Base-by-base conservation (phyloP, 2,888 invertebrate species). In the Drosophila peninsularis region DNA sequence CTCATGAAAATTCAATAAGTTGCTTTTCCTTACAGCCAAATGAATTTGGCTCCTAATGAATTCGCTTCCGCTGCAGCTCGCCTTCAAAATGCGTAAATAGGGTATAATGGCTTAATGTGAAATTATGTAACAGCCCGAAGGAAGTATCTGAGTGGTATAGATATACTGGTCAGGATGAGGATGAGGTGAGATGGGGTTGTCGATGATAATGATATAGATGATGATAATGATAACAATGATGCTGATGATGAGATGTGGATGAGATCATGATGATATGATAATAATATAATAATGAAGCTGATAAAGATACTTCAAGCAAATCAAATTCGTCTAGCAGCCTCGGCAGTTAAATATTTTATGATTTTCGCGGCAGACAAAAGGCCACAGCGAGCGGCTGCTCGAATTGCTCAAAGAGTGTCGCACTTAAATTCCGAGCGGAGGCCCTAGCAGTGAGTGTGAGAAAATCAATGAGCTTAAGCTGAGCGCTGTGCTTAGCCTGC, bases 1-100 rank as follows among this genome's bases (percentile, higher is more conserved):
- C 71, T 81, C 81, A 81, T 86, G 68, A 79, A 85, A 85, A 88
- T 83, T 81, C 87, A 83, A 84, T 86, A 83, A 62, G 83, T 74
- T 74, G 75, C 47, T 36, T 55, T 55, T 61, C 44, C 32, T 27
- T 11, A 49, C 47, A 58, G 52, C 49, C 56, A 77, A 82, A 74
- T 77, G 50, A 74, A 77, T 82, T 72, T 64, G 68, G 64, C 61
- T 73, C 58, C 65, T 54, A 58, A 61, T 57, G 65, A 55, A 66
- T 60, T 66, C 54, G 44, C 49, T 64, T 62, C n/a, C 45, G 45
- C 24, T 11, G 17, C 44, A 13, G 47, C 47, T 32, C 19, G 17
- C 13, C 30, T 19, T 19, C 1, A 49, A 49, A 32, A 32, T 34
- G 32, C 13, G 19, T 49, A 49, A 49, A 49, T 13, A 10, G 47